Evolutionary conservation across 2,113 vertebrate genomes (phyloP).

Genomic region (Callorhinus ursinus): DNA sequence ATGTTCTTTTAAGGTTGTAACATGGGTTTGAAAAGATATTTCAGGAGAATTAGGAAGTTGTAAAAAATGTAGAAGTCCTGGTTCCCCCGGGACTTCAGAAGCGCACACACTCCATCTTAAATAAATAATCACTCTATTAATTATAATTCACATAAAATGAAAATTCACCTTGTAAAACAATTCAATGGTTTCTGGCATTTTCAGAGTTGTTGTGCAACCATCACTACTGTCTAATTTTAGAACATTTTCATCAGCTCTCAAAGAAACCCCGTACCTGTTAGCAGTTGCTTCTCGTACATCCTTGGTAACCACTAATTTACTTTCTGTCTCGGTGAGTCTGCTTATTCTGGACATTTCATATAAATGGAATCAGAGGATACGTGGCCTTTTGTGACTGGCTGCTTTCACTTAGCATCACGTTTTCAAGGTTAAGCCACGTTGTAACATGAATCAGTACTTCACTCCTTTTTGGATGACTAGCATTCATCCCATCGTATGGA

Average conservation of each 20-base stretch:
- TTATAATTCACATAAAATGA: neutral
- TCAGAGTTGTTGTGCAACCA: neutral
- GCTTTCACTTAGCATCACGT: neutral
- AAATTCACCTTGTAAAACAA: neutral
- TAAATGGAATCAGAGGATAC: neutral
- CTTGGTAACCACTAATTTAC: neutral
- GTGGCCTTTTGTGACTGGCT: neutral
- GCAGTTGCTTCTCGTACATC: neutral
- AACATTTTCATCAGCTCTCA: neutral
- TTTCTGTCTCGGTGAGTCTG: neutral
- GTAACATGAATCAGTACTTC: neutral
- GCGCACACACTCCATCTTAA: neutral
- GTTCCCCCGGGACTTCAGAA: neutral
- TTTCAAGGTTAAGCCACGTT: neutral
- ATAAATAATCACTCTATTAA: neutral
- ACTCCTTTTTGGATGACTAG: neutral
- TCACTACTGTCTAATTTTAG: neutral
- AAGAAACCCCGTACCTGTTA: neutral
- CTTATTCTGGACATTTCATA: neutral
- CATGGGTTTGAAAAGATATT: neutral
- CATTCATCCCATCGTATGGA: neutral
- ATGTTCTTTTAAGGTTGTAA: neutral
- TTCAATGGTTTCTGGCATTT: neutral
- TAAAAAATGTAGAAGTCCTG: neutral
- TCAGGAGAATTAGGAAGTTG: slow-evolving; percentile 6